Conservation (phyloP, 2,888 invertebrate species). For the Cryptocheilus praepositus region DNA sequence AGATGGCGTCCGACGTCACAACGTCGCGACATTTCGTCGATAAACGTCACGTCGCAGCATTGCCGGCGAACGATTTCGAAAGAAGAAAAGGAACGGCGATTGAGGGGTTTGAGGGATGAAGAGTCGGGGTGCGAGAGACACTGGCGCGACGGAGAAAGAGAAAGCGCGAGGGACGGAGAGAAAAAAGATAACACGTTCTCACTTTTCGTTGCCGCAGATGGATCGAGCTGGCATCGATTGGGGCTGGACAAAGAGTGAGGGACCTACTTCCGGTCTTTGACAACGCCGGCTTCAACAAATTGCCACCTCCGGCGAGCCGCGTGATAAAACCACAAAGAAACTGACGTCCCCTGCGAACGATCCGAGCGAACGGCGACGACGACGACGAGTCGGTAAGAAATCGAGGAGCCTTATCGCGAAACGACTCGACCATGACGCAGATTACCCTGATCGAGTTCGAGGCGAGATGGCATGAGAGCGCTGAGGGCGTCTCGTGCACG, state of each 20-base stretch:
- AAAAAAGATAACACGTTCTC: neutral
- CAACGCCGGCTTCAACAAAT: slow-evolving; percentile 88
- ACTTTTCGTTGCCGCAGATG: slow-evolving; percentile 66
- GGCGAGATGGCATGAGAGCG: neutral
- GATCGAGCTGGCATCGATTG: slow-evolving; percentile 82
- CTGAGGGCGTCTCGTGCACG: too few relatives aligned
- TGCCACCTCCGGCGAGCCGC: slow-evolving; percentile 88
- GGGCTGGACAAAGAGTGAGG: slow-evolving; percentile 79
- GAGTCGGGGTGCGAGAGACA: neutral
- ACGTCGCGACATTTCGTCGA: slow-evolving; percentile 1
- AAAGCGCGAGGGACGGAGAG: too few relatives aligned
- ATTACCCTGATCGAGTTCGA: neutral
- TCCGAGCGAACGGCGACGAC: neutral
- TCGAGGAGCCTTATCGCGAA: slow-evolving; percentile 2
- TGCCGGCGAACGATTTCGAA: slow-evolving; percentile 2
- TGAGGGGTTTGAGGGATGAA: neutral
- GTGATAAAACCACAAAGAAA: slow-evolving; percentile 80
- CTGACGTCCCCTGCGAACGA: slow-evolving; percentile 50
- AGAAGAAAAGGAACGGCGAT: neutral
- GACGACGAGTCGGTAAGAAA: slow-evolving; percentile 1
- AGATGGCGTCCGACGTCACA: too few relatives aligned
- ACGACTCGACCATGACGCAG: slow-evolving; percentile 5
- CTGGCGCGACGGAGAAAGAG: slow-evolving; percentile 2
- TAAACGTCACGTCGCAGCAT: slow-evolving; percentile 7
- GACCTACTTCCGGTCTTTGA: slow-evolving; percentile 89